These are phyloP conservation scores for Synchiropus splendidus DNA, from an alignment of 2,113 vertebrate species.

Conservation along the genomic window DNA sequence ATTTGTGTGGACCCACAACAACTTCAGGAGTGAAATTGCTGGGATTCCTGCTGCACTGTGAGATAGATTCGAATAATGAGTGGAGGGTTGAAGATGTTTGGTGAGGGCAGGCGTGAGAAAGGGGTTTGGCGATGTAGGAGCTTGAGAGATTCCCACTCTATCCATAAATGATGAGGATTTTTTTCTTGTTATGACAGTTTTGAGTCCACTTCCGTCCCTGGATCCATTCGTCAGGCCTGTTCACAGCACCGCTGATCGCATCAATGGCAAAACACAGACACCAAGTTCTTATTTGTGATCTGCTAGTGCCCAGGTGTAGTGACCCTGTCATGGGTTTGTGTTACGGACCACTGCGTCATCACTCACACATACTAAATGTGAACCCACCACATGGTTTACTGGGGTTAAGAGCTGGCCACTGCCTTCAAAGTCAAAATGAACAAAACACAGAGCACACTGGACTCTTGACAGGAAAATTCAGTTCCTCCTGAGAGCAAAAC, in stretches of 20 bases:
- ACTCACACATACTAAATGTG: constrained; percentile 23
- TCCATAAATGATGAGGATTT: constrained; percentile 21
- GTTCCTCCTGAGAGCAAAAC: too few relatives aligned
- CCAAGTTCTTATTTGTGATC: constrained; percentile 2
- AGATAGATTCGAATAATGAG: too few relatives aligned
- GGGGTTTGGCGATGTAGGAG: constrained; percentile 1
- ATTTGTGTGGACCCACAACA: too few relatives aligned
- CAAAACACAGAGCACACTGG: background rate
- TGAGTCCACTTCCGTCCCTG: constrained; percentile 6
- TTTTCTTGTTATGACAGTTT: constrained; percentile 19
- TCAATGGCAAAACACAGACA: constrained; percentile 14
- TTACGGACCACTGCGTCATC: constrained; percentile 24
- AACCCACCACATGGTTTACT: background rate
- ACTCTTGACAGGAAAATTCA: constrained; percentile 8
- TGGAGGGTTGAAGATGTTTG: too few relatives aligned
- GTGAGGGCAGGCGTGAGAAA: too few relatives aligned
- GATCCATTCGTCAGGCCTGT: constrained; percentile 13
- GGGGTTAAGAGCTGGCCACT: constrained; percentile 7
- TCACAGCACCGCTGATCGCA: constrained; percentile 17
- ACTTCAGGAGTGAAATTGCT: too few relatives aligned
- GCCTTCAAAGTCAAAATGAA: constrained; percentile 6
- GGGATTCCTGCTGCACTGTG: too few relatives aligned
- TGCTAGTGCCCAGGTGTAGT: constrained; percentile 16
- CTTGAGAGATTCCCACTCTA: constrained; percentile 4
- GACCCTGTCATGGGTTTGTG: constrained; percentile 20